Evolutionary conservation across 1,140 invertebrate genomes (phyloP).

Genomic region (Drosophila sproati): DNA sequence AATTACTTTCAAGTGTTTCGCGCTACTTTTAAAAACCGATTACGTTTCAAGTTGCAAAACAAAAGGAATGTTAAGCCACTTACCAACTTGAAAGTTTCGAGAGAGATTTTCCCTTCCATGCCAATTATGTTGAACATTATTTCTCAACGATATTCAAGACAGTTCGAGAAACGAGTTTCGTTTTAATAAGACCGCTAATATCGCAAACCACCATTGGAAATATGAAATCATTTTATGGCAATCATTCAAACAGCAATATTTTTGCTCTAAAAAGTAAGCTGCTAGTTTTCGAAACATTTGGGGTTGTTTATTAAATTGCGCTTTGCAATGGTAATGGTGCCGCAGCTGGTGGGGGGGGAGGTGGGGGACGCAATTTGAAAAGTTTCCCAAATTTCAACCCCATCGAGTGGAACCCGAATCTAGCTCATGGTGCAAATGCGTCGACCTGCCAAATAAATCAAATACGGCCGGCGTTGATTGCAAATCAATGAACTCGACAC

Average conservation of each 20-base stretch:
- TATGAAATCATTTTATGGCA: no score
- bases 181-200: no score
- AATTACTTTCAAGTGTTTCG: constrained; percentile 4
- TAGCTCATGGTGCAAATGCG: background rate
- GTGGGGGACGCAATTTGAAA: background rate
- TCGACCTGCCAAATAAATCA: constrained; percentile 42
- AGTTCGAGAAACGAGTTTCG: background rate
- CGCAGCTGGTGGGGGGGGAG: no score
- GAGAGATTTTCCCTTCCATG: no score
- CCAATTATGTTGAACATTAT: no score
- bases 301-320: constrained; percentile 42
- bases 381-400: constrained; percentile 10
- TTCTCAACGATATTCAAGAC: background rate
- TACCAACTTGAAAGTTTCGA: background rate
- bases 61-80: no score
- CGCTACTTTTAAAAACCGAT: background rate
- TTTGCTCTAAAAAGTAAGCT: background rate
- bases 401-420: background rate
- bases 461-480: constrained; percentile 38
- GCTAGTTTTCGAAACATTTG: background rate
- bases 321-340: background rate
- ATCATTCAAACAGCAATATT: no score
- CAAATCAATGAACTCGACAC: constrained; percentile 60
- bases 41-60: no score
- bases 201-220: no score